Conservation (phyloP, 2,888 invertebrate genomes). For the Pristionchus maxplancki region DNA sequence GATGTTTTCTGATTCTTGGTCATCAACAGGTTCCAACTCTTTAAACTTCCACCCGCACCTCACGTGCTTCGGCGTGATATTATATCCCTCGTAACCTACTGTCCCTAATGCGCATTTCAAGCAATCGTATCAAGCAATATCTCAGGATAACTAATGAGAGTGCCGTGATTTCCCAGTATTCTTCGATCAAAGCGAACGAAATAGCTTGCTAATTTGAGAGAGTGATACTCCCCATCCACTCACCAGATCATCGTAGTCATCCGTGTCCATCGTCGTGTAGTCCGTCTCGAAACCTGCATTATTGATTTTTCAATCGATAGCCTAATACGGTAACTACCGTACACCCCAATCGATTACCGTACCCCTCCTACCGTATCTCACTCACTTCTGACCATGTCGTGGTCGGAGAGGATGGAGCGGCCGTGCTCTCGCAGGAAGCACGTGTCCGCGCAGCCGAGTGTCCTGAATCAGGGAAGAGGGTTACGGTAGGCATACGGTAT, state of each 20-base stretch:
- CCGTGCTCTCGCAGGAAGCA: background rate
- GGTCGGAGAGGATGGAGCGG: background rate
- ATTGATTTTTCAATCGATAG: background rate
- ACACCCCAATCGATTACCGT: background rate
- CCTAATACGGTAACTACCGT: background rate
- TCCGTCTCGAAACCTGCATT: background rate
- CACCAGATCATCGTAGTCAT: constrained; percentile 30
- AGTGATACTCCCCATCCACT: background rate
- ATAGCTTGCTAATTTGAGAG: background rate
- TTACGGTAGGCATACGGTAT: constrained; percentile 8
- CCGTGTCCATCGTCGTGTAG: constrained; percentile 18
- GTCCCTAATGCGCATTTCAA: too few species aligned
- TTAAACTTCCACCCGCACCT: background rate
- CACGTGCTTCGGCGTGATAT: background rate
- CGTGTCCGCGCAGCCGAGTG: background rate
- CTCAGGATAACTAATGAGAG: too few species aligned
- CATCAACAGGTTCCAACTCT: too few species aligned
- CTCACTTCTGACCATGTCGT: constrained; percentile 28
- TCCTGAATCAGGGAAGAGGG: constrained; percentile 2
- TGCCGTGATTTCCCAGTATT: too few species aligned
- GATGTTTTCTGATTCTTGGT: too few species aligned
- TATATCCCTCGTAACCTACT: background rate
- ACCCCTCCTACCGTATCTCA: background rate
- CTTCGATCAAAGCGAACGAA: background rate
- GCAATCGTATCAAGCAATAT: too few species aligned